Evolutionary conservation across 2,888 invertebrate species (phyloP).

Genomic region (Acanthosoma haemorrhoidale): DNA sequence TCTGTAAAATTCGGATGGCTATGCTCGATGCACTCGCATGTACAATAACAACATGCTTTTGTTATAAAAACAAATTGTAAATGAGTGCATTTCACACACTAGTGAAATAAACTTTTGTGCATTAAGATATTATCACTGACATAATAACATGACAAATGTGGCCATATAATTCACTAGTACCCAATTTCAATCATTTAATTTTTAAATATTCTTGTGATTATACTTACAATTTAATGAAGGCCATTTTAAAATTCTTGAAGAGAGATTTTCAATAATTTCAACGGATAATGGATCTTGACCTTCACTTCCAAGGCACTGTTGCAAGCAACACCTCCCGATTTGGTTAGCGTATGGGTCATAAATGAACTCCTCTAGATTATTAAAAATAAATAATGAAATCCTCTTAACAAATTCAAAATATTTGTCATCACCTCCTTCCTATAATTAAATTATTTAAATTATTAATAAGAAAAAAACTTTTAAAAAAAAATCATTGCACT

Average conservation of each 20-base stretch:
- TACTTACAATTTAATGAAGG: constrained; percentile 58
- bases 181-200: no score
- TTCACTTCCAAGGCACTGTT: constrained; percentile 51
- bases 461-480: background rate
- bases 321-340: constrained; percentile 50
- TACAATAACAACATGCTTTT: no score
- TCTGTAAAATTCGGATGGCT: no score
- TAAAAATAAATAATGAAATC: constrained; percentile 44
- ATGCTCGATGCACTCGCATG: no score
- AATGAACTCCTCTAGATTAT: constrained; percentile 79
- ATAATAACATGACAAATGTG: no score
- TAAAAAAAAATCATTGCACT: background rate
- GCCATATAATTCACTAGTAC: no score
- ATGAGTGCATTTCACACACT: no score
- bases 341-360: constrained; percentile 73
- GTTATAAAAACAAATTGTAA: no score
- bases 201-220: no score
- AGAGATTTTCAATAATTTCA: constrained; percentile 60
- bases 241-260: constrained; percentile 59
- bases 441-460: constrained; percentile 45
- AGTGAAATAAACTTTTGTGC: no score
- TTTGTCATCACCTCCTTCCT: constrained; percentile 63
- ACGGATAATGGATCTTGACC: constrained; percentile 51
- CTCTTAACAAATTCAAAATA: constrained; percentile 60
- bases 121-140: no score